A percentile compares a stretch with the other conserved stretches of the same genome.
Evolutionary conservation across 2,113 vertebrate genomes (phyloP).

Genomic region (Holacanthus passer): DNA sequence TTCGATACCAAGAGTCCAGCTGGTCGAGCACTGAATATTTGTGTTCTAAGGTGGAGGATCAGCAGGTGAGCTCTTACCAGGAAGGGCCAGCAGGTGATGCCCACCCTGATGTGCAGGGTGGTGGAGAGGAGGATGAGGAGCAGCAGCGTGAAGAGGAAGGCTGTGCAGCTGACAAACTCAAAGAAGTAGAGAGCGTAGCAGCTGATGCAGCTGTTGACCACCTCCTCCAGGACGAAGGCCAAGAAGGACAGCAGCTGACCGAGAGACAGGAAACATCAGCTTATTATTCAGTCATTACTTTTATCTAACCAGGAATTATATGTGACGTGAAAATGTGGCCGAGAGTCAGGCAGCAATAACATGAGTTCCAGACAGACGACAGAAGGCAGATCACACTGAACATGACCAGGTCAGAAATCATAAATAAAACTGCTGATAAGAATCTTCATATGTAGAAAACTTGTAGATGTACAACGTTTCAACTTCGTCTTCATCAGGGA

Average conservation of each 20-base stretch:
- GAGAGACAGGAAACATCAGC: constrained; percentile 8
- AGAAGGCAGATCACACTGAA: too few species aligned
- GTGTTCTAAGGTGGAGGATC: too few species aligned
- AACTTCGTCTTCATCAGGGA: too few species aligned
- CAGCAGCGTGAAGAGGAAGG: constrained; percentile 89
- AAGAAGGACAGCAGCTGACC: constrained; percentile 88
- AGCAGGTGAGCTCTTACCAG: constrained; percentile 81
- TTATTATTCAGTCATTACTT: not conserved
- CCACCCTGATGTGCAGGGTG: constrained; percentile 71
- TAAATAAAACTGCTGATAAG: too few species aligned
- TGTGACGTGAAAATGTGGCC: too few species aligned
- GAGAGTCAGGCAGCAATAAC: too few species aligned
- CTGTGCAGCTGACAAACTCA: constrained; percentile 92
- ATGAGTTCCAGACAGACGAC: not conserved
- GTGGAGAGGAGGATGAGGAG: constrained; percentile 87
- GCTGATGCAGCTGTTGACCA: constrained; percentile 80
- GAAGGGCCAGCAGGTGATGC: constrained; percentile 68
- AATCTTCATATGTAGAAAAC: too few species aligned
- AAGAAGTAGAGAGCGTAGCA: constrained; percentile 92
- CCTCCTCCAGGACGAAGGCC: constrained; percentile 92
- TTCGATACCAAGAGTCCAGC: too few species aligned
- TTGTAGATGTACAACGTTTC: too few species aligned
- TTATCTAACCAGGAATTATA: too few species aligned
- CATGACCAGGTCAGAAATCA: too few species aligned
- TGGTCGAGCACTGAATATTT: too few species aligned